Percentiles rank a stretch among this genome's conserved stretches.
Conservation (phyloP, 37 sponge, comb jelly and placozoan genomes). For the Geodia barretti region DNA sequence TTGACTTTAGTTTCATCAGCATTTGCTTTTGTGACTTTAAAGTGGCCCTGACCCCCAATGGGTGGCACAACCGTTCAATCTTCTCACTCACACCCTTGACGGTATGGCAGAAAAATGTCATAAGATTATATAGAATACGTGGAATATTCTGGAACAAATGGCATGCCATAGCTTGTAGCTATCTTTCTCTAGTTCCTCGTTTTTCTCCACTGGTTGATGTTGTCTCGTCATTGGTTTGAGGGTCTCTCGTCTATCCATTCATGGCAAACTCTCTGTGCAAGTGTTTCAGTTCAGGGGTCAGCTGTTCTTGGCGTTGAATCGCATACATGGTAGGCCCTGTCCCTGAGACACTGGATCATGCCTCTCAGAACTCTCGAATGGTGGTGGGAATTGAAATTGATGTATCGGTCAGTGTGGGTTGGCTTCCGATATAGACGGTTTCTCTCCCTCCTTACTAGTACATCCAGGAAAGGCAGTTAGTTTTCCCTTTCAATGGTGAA, state of each 20-base stretch:
- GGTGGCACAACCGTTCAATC: background rate
- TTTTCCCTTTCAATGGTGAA: background rate
- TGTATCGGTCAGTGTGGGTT: constrained; percentile 20
- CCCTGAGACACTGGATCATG: constrained; percentile 17
- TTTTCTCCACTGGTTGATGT: background rate
- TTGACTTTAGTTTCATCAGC: background rate
- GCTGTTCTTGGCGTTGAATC: background rate
- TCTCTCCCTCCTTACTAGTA: background rate
- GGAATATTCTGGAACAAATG: too few relatives aligned
- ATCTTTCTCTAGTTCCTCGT: background rate
- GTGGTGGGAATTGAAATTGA: constrained; percentile 31
- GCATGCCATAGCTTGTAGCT: too few relatives aligned
- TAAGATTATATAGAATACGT: too few relatives aligned
- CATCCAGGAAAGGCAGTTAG: background rate
- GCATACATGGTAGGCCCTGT: constrained; percentile 10
- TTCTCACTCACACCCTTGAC: background rate
- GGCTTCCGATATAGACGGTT: too few relatives aligned
- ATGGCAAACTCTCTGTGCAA: background rate
- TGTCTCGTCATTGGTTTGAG: background rate
- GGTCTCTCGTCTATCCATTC: background rate
- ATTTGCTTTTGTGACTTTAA: background rate
- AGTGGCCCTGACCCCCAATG: background rate
- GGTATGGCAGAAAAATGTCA: background rate
- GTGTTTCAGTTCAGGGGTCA: background rate
- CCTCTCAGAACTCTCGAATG: constrained; percentile 18